Base-by-base conservation (phyloP, 2,888 invertebrate genomes). In the Ochropleura plecta region DNA sequence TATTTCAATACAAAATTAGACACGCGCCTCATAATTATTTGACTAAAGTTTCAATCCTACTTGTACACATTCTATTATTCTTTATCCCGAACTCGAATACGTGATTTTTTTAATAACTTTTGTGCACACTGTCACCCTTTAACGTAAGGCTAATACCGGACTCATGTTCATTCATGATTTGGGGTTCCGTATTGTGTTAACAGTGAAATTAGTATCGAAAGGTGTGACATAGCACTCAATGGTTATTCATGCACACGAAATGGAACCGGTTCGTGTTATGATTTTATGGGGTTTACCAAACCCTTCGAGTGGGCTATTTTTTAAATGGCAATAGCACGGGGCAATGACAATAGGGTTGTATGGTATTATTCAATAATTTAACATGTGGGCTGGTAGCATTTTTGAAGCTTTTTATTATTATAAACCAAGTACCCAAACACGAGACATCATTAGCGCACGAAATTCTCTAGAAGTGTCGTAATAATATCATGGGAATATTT, bases 141-240 rank as follows among this genome's bases (percentile, higher is more conserved):
- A 86, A 9, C 82, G 87, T 85, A 87, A 84, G 82, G 85, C 88
- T 92, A 91, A 93, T 92, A 87, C 90, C 85, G 81, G 88, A 88
- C 92, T 94, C 93, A 93, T 94, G 94, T 94, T 94, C 94, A 95
- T 95, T 94, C 94, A 95, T 94, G 92, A 93, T 93, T 92, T 91
- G 92, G 92, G 94, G 94, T 90, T 86, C 79, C 79, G 90, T 91
- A 94, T 94, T 94, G 93, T 95, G 92, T 93, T 93, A 94, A 92
- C 92, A 93, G 89, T 86, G 88, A 95, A 95, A 96, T 96, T 96
- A 96, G 94, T 93, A 93, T 90, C 89, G 92, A 95, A 95, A 96
- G 96, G 96, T 96, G 96, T 92, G 92, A 94, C 88, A 90, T 93
- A 93, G 91, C 91, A 92, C 94, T 94, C 92, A 83, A 93, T 88